Conservation (phyloP, 2,888 invertebrate species). For the Marasmarcha lunaedactyla region DNA sequence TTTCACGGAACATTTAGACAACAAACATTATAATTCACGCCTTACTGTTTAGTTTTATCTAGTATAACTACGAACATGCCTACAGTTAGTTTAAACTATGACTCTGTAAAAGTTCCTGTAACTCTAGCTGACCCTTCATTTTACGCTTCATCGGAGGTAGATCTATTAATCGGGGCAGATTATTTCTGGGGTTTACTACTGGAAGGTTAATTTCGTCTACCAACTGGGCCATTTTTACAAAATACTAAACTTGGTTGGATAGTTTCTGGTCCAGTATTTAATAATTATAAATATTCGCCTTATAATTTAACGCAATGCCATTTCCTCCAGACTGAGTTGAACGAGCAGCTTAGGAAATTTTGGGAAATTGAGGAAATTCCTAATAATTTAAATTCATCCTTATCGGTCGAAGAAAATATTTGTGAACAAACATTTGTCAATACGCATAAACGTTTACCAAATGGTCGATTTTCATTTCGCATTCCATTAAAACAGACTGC, state of each 20-base stretch:
- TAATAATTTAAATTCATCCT: not conserved
- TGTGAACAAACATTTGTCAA: not conserved
- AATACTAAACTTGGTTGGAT: constrained; percentile 6
- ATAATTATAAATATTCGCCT: not conserved
- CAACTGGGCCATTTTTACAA: constrained; percentile 8
- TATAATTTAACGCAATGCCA: not conserved
- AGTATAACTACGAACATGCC: not conserved
- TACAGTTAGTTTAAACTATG: not conserved
- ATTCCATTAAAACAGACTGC: not conserved
- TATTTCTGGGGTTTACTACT: constrained; percentile 12
- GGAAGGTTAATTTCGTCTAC: constrained; percentile 5
- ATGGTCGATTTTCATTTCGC: constrained; percentile 1
- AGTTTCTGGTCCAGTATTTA: not conserved
- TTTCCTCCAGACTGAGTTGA: not conserved
- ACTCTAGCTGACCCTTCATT: constrained; percentile 1
- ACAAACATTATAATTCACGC: constrained; percentile 1
- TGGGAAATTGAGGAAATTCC: constrained; percentile 2
- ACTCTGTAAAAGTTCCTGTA: not conserved
- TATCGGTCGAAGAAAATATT: not conserved
- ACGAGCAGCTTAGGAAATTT: not conserved
- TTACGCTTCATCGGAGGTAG: not conserved
- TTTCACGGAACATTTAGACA: too few species aligned
- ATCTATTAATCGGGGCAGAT: constrained; percentile 7
- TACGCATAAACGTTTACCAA: not conserved
- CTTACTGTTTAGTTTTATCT: constrained; percentile 3